Percentiles rank a stretch among this genome's conserved stretches.
Conservation (phyloP, 37 sponge, comb jelly and placozoan genomes). For the Mnemiopsis leidyi region DNA sequence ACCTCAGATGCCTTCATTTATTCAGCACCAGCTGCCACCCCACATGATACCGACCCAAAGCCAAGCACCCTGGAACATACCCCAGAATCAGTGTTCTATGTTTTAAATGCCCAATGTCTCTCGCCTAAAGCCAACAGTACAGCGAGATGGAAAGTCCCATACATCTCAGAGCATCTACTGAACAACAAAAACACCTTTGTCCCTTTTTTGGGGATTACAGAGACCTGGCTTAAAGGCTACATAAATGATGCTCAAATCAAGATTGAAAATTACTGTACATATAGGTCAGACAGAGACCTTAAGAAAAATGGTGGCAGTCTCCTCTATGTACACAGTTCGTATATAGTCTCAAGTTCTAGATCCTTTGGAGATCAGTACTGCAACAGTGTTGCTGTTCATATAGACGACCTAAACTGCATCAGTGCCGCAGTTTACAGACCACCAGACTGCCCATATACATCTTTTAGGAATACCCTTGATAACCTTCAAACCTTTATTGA, state of each 20-base stretch:
- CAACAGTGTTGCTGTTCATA: no score
- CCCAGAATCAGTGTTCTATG: neutral
- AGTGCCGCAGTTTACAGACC: no score
- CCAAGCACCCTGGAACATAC: no score
- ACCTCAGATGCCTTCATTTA: no score
- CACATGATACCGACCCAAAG: no score
- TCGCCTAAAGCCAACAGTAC: neutral
- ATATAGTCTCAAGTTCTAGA: neutral
- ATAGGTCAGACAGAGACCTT: neutral
- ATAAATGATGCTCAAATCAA: neutral
- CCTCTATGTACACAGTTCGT: neutral
- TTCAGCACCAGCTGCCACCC: no score
- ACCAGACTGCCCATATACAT: neutral
- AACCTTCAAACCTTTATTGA: neutral
- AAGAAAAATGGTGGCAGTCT: no score
- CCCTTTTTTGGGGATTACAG: neutral
- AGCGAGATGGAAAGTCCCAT: conserved; percentile 13
- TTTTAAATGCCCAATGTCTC: neutral
- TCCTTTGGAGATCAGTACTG: neutral
- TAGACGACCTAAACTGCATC: no score
- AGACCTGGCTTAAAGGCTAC: no score
- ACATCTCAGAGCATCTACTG: no score
- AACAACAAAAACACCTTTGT: neutral
- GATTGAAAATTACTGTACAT: neutral
- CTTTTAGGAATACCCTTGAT: neutral